A percentile compares a stretch with the other conserved stretches of the same genome.
These are phyloP conservation scores for Dendrolimus houi DNA, from an alignment of 2,888 invertebrate genomes.

Conservation along the genomic window DNA sequence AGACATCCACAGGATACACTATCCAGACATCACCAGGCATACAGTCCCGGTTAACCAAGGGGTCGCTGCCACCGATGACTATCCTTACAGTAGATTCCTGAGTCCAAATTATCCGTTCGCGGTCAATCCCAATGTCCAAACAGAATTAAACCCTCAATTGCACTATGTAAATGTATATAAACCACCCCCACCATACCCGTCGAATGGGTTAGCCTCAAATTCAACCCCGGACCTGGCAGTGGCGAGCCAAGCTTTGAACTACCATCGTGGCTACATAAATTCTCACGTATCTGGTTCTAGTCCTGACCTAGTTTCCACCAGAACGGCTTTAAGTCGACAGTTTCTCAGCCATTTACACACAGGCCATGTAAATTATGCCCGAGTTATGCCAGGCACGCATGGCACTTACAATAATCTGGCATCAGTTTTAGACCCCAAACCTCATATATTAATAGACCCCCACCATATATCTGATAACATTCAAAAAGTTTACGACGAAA, in stretches of 20 bases:
- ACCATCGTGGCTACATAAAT: constrained; percentile 61
- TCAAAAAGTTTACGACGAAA: constrained; percentile 78
- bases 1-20: constrained; percentile 81
- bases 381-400: constrained; percentile 72
- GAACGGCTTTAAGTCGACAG: constrained; percentile 76
- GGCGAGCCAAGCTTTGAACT: constrained; percentile 77
- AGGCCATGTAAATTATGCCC: constrained; percentile 45
- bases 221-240: constrained; percentile 90
- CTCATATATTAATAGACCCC: constrained; percentile 74
- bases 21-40: constrained; percentile 81
- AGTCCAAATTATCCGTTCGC: constrained; percentile 56
- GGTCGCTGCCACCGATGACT: constrained; percentile 41
- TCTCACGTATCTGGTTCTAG: constrained; percentile 84
- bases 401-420: constrained; percentile 85
- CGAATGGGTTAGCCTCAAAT: constrained; percentile 85
- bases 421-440: constrained; percentile 72
- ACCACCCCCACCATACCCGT: constrained; percentile 91
- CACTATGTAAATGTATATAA: constrained; percentile 83
- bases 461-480: constrained; percentile 77
- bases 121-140: constrained; percentile 52
- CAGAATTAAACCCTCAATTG: constrained; percentile 60
- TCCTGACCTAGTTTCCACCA: constrained; percentile 85
- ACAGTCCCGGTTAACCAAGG: constrained; percentile 43
- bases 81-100: constrained; percentile 50
- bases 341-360: constrained; percentile 56